These are phyloP conservation scores for Phyllotreta striolata DNA, from an alignment of 2,888 invertebrate genomes.

Conservation along the genomic window DNA sequence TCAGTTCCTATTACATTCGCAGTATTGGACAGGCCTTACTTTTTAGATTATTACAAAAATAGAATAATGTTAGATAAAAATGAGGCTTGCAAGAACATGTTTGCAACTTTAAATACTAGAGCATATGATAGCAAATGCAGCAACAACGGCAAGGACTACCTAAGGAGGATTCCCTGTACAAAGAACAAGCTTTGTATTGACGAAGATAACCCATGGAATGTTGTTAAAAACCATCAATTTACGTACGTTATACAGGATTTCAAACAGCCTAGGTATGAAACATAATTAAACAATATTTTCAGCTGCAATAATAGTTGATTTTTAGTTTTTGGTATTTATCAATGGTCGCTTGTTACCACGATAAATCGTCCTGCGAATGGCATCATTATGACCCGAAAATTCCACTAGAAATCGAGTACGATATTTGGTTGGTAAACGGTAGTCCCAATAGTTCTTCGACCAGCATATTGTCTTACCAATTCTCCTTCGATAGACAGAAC, in stretches of 20 bases:
- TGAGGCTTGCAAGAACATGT: slow-evolving; percentile 85
- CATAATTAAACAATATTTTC: not conserved
- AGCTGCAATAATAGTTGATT: slow-evolving; percentile 38
- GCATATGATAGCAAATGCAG: slow-evolving; percentile 89
- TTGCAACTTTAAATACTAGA: slow-evolving; percentile 79
- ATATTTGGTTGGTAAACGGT: slow-evolving; percentile 96
- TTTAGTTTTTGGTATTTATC: slow-evolving; percentile 95
- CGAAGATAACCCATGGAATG: slow-evolving; percentile 85
- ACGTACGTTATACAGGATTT: slow-evolving; percentile 92
- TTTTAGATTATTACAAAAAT: slow-evolving; percentile 89
- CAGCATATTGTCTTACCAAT: slow-evolving; percentile 92
- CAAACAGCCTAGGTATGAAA: slow-evolving; percentile 81
- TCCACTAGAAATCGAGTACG: slow-evolving; percentile 73
- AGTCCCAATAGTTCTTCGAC: slow-evolving; percentile 88
- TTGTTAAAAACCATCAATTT: slow-evolving; percentile 89
- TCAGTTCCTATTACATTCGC: slow-evolving; percentile 80
- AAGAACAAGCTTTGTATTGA: slow-evolving; percentile 80
- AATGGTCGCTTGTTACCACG: slow-evolving; percentile 89
- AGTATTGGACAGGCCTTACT: slow-evolving; percentile 88
- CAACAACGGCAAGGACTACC: slow-evolving; percentile 77
- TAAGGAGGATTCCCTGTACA: slow-evolving; percentile 87
- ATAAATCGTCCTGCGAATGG: slow-evolving; percentile 84
- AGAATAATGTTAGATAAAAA: slow-evolving; percentile 72
- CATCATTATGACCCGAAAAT: slow-evolving; percentile 70
- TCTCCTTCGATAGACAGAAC: slow-evolving; percentile 93